These are phyloP conservation scores for Spizaetus ornatus DNA, from an alignment of 2,113 vertebrate genomes.

Conservation along the genomic window DNA sequence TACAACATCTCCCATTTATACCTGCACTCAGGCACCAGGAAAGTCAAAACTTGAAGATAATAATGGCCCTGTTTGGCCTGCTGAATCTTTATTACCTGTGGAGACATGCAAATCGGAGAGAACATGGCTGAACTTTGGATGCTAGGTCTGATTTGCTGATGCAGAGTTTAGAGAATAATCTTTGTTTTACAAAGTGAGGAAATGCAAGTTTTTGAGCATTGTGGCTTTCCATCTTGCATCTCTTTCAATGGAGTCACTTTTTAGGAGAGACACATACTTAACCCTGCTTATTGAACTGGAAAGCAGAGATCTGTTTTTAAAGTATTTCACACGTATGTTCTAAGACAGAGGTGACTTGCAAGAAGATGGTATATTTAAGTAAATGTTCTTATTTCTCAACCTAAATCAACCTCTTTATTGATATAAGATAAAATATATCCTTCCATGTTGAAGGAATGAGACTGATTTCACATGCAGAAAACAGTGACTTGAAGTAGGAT, in stretches of 20 bases:
- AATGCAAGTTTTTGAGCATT: background rate
- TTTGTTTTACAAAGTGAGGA: background rate
- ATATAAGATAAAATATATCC: background rate
- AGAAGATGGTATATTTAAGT: background rate
- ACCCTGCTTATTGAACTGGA: background rate
- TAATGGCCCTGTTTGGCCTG: background rate
- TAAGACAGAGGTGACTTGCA: background rate
- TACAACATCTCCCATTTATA: background rate
- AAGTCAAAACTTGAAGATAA: slow-evolving; percentile 7
- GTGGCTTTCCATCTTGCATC: background rate
- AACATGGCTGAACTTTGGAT: background rate
- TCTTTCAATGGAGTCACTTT: background rate
- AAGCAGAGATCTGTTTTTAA: background rate
- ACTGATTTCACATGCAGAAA: background rate
- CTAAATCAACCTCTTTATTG: background rate
- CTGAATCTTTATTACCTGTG: background rate
- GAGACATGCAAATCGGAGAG: background rate
- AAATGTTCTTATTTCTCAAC: background rate
- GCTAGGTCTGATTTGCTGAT: background rate
- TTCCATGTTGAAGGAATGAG: background rate
- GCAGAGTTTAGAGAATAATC: background rate
- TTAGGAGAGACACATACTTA: background rate
- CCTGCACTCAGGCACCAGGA: background rate
- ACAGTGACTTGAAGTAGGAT: background rate
- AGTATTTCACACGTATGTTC: background rate